phyloP scores from a whole-genome alignment of 2,888 invertebrate species.

The Tenthredo livida region DNA sequence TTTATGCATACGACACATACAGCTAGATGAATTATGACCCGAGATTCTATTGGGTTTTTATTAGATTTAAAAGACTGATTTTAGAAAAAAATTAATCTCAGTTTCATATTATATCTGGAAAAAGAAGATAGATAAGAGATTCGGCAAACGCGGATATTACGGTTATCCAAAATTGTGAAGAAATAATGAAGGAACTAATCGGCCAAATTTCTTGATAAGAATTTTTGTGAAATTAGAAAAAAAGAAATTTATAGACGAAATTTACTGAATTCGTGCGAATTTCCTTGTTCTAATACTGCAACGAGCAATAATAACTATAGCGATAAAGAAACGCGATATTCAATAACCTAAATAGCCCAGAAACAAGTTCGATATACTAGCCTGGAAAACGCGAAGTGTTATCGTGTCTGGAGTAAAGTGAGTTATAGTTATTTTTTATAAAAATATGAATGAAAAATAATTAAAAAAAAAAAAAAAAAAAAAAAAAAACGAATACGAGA shows the following conservation, averaged over 20 bases:
- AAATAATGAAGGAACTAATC: too few relatives aligned
- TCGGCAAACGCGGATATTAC: not conserved
- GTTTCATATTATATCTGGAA: not conserved
- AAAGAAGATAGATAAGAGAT: not conserved
- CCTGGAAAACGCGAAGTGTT: not conserved
- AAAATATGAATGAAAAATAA: not conserved
- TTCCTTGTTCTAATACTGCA: not conserved
- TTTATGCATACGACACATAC: not conserved
- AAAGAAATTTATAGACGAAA: not conserved
- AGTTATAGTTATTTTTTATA: not conserved
- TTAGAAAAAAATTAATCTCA: too few relatives aligned
- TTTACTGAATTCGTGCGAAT: not conserved
- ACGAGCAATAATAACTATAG: not conserved
- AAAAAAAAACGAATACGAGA: not conserved
- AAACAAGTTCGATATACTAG: constrained; percentile 37
- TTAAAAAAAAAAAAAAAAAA: not conserved
- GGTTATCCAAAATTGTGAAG: not conserved
- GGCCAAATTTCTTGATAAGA: not conserved
- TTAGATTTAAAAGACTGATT: too few relatives aligned
- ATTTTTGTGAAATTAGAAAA: not conserved
- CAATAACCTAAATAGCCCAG: constrained; percentile 33
- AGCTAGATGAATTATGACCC: not conserved
- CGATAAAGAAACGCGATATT: constrained; percentile 27
- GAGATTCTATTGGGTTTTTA: not conserved
- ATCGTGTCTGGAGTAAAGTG: not conserved